Evolutionary conservation across 2,797 vertebrate genomes (phyloP).

Genomic region (Characodon lateralis): DNA sequence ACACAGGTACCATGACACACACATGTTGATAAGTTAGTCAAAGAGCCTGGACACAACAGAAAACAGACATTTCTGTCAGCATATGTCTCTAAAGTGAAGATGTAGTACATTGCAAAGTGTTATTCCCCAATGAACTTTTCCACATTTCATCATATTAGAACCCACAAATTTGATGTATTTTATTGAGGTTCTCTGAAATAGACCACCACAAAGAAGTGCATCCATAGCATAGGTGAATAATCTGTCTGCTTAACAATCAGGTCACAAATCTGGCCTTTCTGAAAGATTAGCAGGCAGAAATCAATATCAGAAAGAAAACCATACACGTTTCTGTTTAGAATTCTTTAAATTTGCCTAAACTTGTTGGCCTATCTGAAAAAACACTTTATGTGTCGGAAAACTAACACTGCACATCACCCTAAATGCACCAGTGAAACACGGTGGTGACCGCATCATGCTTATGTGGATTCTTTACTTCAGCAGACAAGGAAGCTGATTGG

Average conservation of each 20-base stretch:
- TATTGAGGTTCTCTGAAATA: background rate
- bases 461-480: background rate
- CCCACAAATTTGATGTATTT: background rate
- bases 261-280: background rate
- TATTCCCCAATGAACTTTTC: background rate
- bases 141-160: background rate
- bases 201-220: background rate
- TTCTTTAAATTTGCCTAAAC: background rate
- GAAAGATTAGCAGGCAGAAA: background rate
- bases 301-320: background rate
- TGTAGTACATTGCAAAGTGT: background rate
- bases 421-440: background rate
- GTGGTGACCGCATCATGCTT: background rate
- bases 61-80: slow-evolving; percentile 32
- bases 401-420: background rate
- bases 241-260: background rate
- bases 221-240: background rate
- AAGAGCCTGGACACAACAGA: slow-evolving; percentile 28
- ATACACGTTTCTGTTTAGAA: background rate
- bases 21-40: slow-evolving; percentile 33
- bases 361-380: background rate
- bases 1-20: background rate
- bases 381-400: background rate
- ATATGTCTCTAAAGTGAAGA: slow-evolving; percentile 25
- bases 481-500: background rate